phyloP scores from a whole-genome alignment of 2,113 vertebrate species.

The Actinemys pallida region DNA sequence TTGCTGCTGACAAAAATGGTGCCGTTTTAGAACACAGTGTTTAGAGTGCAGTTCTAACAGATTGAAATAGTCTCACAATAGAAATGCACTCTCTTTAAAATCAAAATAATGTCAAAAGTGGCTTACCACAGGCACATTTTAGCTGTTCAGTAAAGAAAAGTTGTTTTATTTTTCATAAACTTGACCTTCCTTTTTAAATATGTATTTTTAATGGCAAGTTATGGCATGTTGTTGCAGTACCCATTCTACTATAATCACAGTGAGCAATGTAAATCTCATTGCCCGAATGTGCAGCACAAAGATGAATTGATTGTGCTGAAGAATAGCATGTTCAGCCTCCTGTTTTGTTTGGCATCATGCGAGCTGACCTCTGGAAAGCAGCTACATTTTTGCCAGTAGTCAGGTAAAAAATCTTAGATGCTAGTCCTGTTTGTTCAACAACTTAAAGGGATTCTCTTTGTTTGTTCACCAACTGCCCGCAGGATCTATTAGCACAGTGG shows the following conservation, averaged over 20 bases:
- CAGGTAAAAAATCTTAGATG: background rate
- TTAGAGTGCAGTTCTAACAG: background rate
- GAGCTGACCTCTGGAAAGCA: background rate
- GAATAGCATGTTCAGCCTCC: fast-evolving
- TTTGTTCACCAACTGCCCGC: background rate
- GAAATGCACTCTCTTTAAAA: background rate
- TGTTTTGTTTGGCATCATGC: background rate
- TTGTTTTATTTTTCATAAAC: background rate
- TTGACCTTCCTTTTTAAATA: background rate
- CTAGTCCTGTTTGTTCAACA: background rate
- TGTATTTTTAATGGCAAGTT: background rate
- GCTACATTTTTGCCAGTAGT: background rate
- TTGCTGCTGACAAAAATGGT: constrained; percentile 65
- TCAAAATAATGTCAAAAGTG: background rate
- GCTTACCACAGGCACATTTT: background rate
- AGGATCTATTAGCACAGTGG: background rate
- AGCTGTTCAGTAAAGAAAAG: background rate
- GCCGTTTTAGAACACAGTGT: background rate
- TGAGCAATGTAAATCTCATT: background rate
- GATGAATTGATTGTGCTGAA: fast-evolving
- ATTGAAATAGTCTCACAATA: background rate
- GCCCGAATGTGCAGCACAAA: background rate
- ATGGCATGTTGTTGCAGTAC: background rate
- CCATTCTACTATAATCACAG: background rate
- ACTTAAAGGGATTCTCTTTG: background rate